Base-by-base conservation (phyloP, 35 echinoderm and acorn worm genomes). In the Ophiothrix spiculata region DNA sequence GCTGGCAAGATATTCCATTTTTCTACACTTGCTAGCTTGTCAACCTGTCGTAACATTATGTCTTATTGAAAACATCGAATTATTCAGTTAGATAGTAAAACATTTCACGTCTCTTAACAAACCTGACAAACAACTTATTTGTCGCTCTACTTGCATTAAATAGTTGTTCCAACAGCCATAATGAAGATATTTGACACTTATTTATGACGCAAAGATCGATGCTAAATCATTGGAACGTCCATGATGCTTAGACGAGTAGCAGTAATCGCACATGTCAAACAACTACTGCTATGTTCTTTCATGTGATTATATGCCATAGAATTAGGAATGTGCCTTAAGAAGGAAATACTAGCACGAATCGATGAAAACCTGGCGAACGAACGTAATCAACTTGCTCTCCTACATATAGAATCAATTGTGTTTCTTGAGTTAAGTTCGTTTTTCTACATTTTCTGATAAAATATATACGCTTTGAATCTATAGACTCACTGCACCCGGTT, bases 221-320 rank as follows among this genome's bases (percentile, higher is more conserved):
- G 60, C 60, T 25, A 69, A 69, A 69, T 69, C 29, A n/a, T 28
- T 69, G 25, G 60, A 15, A 25, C 29, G 23, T 25, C 29, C 60
- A 69, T 69, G 60, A 69, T 69, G 60, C 60, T 69, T 69, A 2
- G 25, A 28, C 23, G 60, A 69, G 60, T 25, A 69, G 6, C 8
- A 28, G 60, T 69, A 69, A 69, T 69, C 60, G 23, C 60, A 28
- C 60, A 69, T 69, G 60, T 69, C 17, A 69, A 69, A 69, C 60
- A 69, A 69, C 60, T 28, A 69, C 60, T 12, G 10, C 60, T 69
- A 69, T 69, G 60, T 69, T 69, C 60, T 69, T 69, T 69, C 60
- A 69, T 69, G 60, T 69, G 60, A 69, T 69, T 69, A 69, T 69
- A 69, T 69, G 60, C 60, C 23, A 69, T 69, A 69, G 60, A 12